Conservation (phyloP, 2,113 vertebrate species). For the Zootoca vivipara region DNA sequence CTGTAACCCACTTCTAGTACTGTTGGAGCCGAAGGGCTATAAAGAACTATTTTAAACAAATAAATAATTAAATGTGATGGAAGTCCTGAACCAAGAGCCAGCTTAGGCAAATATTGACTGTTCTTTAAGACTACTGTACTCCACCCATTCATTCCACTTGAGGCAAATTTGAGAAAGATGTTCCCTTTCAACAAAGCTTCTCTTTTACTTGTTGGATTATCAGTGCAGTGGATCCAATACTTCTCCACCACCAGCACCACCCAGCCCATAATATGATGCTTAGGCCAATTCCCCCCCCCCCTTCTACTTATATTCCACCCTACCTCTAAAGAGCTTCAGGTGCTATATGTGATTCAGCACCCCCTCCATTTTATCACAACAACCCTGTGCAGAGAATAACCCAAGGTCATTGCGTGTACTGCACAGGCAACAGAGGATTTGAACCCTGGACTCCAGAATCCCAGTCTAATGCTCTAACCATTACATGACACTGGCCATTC, state of each 20-base stretch:
- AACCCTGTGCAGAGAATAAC: not conserved
- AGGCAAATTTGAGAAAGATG: not conserved
- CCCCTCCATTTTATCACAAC: not conserved
- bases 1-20: not conserved
- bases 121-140: not conserved
- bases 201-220: not conserved
- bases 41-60: not conserved
- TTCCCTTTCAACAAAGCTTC: not conserved
- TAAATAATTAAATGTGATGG: not conserved
- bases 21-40: not conserved
- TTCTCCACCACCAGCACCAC: not conserved
- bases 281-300: no score
- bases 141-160: not conserved
- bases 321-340: not conserved
- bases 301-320: not conserved
- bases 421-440: not conserved
- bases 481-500: not conserved
- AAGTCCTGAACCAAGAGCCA: not conserved
- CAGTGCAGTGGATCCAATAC: not conserved
- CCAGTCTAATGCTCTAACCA: not conserved
- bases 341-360: not conserved
- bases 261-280: no score
- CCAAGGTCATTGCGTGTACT: not conserved
- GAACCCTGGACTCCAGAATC: not conserved
- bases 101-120: conserved; percentile 15